phyloP scores from a whole-genome alignment of 2,888 invertebrate genomes.

The Pinctada fucata region DNA sequence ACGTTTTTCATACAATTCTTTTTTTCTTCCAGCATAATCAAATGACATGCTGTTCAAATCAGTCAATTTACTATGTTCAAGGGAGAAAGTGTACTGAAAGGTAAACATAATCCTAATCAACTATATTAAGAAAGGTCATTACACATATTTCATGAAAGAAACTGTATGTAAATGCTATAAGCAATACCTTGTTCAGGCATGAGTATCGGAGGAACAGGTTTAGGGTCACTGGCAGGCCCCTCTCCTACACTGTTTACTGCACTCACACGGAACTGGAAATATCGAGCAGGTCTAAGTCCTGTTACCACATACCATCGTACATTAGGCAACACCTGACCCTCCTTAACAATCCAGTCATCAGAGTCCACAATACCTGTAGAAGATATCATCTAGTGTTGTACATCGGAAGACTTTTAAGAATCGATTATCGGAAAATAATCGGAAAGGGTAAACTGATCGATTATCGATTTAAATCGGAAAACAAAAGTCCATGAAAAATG shows the following conservation, averaged over 20 bases:
- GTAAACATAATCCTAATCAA: no score
- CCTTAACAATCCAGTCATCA: conserved; percentile 20
- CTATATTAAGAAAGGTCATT: no score
- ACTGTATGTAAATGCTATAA: no score
- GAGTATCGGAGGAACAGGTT: conserved; percentile 87
- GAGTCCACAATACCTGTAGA: conserved; percentile 17
- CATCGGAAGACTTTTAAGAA: no score
- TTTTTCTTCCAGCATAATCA: background rate
- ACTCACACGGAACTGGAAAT: conserved; percentile 97
- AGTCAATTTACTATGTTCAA: no score
- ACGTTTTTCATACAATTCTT: background rate
- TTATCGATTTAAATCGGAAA: no score
- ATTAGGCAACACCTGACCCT: conserved; percentile 86
- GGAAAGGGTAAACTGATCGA: no score
- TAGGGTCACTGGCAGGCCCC: conserved; percentile 92
- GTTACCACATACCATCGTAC: conserved; percentile 91
- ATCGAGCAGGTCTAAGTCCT: conserved; percentile 92
- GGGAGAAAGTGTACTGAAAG: no score
- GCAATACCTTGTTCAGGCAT: conserved; percentile 93
- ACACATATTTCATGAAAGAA: no score
- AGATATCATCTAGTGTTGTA: background rate
- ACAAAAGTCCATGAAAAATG: no score
- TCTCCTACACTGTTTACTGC: conserved; percentile 97
- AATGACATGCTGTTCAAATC: no score
- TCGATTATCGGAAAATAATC: no score